Evolutionary conservation across 2,797 vertebrate genomes (phyloP), one percentile per base, ranked within the genome.

Genomic region (Hemitrygon akajei): DNA sequence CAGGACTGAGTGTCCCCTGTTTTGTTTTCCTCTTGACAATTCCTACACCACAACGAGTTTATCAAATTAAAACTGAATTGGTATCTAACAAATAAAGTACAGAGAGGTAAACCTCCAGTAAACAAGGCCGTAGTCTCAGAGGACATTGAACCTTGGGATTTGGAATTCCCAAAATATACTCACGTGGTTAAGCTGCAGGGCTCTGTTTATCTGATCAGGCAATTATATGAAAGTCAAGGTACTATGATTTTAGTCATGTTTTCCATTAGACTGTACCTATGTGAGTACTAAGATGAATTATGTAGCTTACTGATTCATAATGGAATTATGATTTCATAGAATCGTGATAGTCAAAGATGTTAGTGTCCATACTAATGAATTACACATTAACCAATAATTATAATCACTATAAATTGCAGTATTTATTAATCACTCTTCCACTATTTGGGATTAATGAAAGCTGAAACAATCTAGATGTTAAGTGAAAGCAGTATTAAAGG

Each of bases 41-140:
- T 30, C 18, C 40, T 92, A 75, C 37, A 92, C 40, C 60, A 20
- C 86, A 20, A 22, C n/a, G 3, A 63, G n/a, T 22, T 69, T 76
- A 56, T 11, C 47, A 18, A n/a, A 30, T 93, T 11, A 7, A 71
- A 9, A 25, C 71, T 93, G 71, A 76, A 30, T 16, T 56, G 37
- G 11, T 47, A 40, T 14, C 25, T 47, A 18, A 75, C 25, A 47
- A 25, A 25, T 9, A 11, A 25, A 76, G 71, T 93, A 56, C 73
- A 73, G 40, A 34, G 66, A 71, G 34, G 40, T 10, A 40, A 91
- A 22, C 20, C 30, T 69, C 40, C 37, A 56, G 37, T 75, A 56
- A 93, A 93, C 91, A 93, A 76, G 91, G 37, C 69, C 69, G 7
- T 73, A 37, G 91, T 40, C 71, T 47, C 91, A 75, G 69, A 58